Percentiles rank a stretch among this genome's conserved stretches.
phyloP scores from a whole-genome alignment of 2,888 invertebrate species.

The Hydroisotoma schaefferi region DNA sequence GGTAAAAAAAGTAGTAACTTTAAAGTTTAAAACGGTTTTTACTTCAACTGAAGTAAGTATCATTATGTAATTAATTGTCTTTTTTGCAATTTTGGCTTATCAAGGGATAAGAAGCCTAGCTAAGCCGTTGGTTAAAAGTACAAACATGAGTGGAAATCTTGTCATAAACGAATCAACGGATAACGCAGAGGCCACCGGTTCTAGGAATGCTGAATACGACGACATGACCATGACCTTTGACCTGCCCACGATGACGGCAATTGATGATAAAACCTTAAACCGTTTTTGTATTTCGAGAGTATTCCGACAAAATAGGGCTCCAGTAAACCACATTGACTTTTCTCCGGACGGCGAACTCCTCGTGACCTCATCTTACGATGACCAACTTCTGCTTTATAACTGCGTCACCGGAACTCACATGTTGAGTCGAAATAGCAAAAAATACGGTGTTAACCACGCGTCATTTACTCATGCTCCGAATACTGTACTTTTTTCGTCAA shows the following conservation, averaged over 20 bases:
- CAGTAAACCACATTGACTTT: not conserved
- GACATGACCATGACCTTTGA: no score
- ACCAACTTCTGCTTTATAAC: not conserved
- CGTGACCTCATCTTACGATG: not conserved
- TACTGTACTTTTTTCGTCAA: not conserved
- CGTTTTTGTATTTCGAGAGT: not conserved
- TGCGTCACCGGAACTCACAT: not conserved
- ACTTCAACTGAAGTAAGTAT: no score
- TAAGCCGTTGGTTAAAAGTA: no score
- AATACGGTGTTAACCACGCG: not conserved
- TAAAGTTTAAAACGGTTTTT: no score
- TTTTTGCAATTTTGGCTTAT: no score
- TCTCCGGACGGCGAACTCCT: not conserved
- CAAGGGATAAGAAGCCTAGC: no score
- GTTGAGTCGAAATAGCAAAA: not conserved
- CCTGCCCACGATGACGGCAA: no score
- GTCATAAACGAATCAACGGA: no score
- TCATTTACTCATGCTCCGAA: not conserved
- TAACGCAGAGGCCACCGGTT: not conserved
- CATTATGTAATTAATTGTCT: no score
- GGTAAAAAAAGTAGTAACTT: no score
- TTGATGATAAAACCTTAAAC: not conserved
- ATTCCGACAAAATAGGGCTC: not conserved
- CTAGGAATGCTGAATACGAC: no score
- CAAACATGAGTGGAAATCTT: no score